Evolutionary conservation across 2,888 invertebrate genomes (phyloP).

Genomic region (Pyrocoelia pectoralis): DNA sequence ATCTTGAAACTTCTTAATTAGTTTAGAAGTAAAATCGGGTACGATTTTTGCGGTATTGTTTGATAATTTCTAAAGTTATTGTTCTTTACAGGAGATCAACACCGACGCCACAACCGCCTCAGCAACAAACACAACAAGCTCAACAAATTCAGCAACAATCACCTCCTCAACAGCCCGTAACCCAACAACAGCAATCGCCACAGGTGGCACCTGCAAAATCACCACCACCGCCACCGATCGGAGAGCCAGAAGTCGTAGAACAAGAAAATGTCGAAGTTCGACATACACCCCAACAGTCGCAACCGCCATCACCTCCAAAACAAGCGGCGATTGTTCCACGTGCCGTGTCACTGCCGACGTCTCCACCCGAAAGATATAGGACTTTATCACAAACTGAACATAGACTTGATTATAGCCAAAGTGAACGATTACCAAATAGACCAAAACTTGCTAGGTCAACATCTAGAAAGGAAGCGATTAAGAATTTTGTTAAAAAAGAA

Average conservation of each 20-base stretch:
- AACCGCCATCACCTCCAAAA: constrained; percentile 37
- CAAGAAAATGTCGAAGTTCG: not conserved
- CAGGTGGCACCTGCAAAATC: not conserved
- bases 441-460: constrained; percentile 57
- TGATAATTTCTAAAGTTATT: too few relatives aligned
- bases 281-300: constrained; percentile 21
- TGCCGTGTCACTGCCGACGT: constrained; percentile 41
- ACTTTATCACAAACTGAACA: constrained; percentile 21
- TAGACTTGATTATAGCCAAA: constrained; percentile 53
- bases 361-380: constrained; percentile 45
- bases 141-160: constrained; percentile 46
- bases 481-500: constrained; percentile 77
- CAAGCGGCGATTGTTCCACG: constrained; percentile 37
- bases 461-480: constrained; percentile 53
- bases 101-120: constrained; percentile 45
- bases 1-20: too few relatives aligned
- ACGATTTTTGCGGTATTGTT: too few relatives aligned
- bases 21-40: too few relatives aligned
- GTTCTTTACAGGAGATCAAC: constrained; percentile 48
- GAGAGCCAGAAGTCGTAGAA: not conserved
- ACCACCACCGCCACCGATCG: constrained; percentile 11
- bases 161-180: constrained; percentile 48
- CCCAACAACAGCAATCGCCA: constrained; percentile 19
- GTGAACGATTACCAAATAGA: constrained; percentile 53
- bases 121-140: constrained; percentile 33